Evolutionary conservation across 92 coral and sea anemone species (phyloP).

Genomic region (Nematostella vectensis): DNA sequence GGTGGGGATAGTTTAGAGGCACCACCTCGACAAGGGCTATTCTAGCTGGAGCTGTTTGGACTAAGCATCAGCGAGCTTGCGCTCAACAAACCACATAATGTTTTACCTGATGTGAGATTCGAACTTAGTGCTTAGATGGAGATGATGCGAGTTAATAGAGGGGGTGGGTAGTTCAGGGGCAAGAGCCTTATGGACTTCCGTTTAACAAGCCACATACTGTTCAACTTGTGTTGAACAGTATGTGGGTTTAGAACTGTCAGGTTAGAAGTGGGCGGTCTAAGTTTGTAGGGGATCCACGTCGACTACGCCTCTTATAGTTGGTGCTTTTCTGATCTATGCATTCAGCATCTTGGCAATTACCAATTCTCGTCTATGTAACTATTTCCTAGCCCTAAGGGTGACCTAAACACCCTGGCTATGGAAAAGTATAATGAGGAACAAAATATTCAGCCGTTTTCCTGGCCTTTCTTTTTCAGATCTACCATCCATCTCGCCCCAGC

Average conservation of each 20-base stretch:
- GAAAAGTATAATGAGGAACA: no score
- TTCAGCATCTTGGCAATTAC: slow-evolving; percentile 73
- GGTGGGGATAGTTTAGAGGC: no score
- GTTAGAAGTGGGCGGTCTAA: no score
- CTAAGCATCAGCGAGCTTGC: slow-evolving; percentile 74
- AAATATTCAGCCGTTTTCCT: no score
- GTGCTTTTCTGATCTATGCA: slow-evolving; percentile 83
- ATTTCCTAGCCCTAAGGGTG: no score
- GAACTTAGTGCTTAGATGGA: slow-evolving; percentile 73
- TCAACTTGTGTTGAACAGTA: neutral
- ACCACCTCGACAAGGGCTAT: slow-evolving; percentile 76
- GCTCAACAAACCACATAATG: slow-evolving; percentile 52
- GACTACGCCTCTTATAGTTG: slow-evolving; percentile 85
- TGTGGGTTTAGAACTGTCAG: neutral
- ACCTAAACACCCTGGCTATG: no score
- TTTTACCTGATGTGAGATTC: slow-evolving; percentile 85
- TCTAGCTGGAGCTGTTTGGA: slow-evolving; percentile 90
- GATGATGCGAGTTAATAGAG: no score
- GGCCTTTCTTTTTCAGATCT: slow-evolving; percentile 71
- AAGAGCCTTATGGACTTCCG: no score
- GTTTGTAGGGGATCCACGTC: no score
- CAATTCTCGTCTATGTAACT: no score
- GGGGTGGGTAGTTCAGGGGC: no score
- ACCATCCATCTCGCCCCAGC: slow-evolving; percentile 88
- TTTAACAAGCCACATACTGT: neutral